Evolutionary conservation across 2,797 vertebrate genomes (phyloP), one percentile per base, ranked within the genome.

Genomic region (Lithobates sylvaticus): DNA sequence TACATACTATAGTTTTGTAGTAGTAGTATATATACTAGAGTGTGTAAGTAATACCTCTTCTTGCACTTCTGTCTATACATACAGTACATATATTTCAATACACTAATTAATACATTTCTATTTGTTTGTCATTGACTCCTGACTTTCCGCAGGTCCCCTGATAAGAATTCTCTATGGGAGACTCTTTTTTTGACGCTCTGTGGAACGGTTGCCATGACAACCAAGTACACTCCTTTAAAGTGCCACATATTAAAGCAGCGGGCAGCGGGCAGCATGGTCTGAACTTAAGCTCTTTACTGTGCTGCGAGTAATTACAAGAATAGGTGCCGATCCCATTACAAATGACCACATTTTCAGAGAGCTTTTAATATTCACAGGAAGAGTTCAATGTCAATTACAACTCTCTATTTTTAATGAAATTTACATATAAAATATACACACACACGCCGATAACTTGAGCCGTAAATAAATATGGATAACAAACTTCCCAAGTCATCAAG

Each of bases 61-160:
- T 7, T 10, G 26, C 3, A 67, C 26, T 26, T 67, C 27, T 67
- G 15, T 12, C 27, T 27, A 13, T 67, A 67, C 13, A n/a, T n/a
- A 23, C 1, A 50, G 47, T 13, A 15, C 3, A 26, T 16, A 27
- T 50, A 47, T 50, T 5, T 42, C 13, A 50, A 83, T 21, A 18
- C 64, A 10, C 34, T 65, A 78, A 83, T 78, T 26, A 67, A 65
- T 82, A 78, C 54, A 54, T 78, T 3, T 83, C 27, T 72, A 73
- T 72, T 78, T 84, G 44, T 32, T 83, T 84, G 44, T 32, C 74
- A 71, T 39, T 29, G 74, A 47, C 68, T 47, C 72, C 67, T 81
- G 64, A 76, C 78, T 77, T 73, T 78, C 78, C 72, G 71, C 72
- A 61, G 78, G 85, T 86, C 80, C 79, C 85, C 76, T 78, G 79